These are phyloP conservation scores for Lates japonicus DNA, from an alignment of 2,797 vertebrate species.

Conservation along the genomic window DNA sequence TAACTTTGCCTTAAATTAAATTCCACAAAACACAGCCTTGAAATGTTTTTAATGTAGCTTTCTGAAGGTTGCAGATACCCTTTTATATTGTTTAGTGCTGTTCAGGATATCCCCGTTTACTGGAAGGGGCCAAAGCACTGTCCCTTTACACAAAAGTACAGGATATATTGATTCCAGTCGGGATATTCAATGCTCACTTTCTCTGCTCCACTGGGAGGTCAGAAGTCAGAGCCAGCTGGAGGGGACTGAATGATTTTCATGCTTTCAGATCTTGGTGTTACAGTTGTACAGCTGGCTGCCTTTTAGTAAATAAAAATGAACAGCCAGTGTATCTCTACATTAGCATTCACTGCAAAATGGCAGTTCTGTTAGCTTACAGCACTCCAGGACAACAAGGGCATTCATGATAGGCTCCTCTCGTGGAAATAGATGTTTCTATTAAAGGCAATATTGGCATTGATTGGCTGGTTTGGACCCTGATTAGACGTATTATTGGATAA, in stretches of 20 bases:
- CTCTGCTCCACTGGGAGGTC: background rate
- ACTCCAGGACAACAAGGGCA: slow-evolving; percentile 28
- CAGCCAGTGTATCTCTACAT: background rate
- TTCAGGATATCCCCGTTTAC: slow-evolving; percentile 1
- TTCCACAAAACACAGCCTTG: background rate
- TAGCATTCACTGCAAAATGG: slow-evolving; percentile 7
- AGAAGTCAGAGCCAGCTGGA: slow-evolving; percentile 21
- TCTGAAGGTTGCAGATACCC: background rate
- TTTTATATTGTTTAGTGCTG: background rate
- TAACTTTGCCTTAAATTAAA: slow-evolving; percentile 10
- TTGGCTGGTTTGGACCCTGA: slow-evolving; percentile 52
- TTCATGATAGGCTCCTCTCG: slow-evolving; percentile 30
- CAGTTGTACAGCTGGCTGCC: background rate
- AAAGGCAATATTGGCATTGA: slow-evolving; percentile 46
- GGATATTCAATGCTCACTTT: background rate
- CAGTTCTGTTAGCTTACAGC: slow-evolving; percentile 22
- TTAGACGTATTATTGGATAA: slow-evolving; percentile 51
- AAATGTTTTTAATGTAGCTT: background rate
- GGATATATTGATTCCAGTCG: background rate
- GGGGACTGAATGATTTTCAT: background rate
- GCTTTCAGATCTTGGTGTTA: background rate
- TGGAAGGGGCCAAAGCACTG: background rate
- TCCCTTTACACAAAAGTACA: background rate
- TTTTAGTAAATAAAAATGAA: slow-evolving; percentile 16
- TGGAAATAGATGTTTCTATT: slow-evolving; percentile 56